These are phyloP conservation scores for Jordanella pulchra DNA, from an alignment of 2,797 vertebrate genomes.

Conservation along the genomic window DNA sequence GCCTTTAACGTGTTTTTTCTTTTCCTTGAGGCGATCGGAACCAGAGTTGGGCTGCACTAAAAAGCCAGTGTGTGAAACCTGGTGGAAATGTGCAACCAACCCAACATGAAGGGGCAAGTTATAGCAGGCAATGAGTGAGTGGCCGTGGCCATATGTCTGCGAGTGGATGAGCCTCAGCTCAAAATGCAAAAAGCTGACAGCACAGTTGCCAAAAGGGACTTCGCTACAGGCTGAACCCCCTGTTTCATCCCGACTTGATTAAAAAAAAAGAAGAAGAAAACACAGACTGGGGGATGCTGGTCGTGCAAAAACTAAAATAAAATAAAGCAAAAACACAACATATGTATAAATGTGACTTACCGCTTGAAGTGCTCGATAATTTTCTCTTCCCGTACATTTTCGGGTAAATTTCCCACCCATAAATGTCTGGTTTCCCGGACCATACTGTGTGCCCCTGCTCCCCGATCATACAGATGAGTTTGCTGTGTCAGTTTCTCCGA, in stretches of 20 bases:
- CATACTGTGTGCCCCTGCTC: slow-evolving; percentile 89
- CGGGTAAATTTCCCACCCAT: slow-evolving; percentile 99
- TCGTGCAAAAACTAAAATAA: slow-evolving; percentile 46
- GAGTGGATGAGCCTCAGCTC: slow-evolving; percentile 22
- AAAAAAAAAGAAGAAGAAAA: slow-evolving; percentile 60
- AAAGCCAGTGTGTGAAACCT: slow-evolving; percentile 12
- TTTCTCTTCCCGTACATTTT: slow-evolving; percentile 98
- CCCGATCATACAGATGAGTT: slow-evolving; percentile 83
- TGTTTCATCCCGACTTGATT: slow-evolving; percentile 67
- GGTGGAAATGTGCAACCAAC: slow-evolving; percentile 20
- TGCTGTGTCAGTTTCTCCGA: slow-evolving; percentile 68
- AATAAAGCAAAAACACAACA: slow-evolving; percentile 14
- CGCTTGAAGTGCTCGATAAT: slow-evolving; percentile 99
- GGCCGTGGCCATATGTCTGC: slow-evolving; percentile 45
- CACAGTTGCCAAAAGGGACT: slow-evolving; percentile 64
- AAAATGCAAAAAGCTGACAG: slow-evolving; percentile 65
- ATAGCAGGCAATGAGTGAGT: slow-evolving; percentile 25
- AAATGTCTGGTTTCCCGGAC: slow-evolving; percentile 99
- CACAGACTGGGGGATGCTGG: slow-evolving; percentile 57
- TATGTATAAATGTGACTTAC: slow-evolving; percentile 82
- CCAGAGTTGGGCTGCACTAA: slow-evolving; percentile 12
- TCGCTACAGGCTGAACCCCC: slow-evolving; percentile 64
- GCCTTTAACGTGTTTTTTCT: not conserved
- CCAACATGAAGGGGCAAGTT: slow-evolving; percentile 29
- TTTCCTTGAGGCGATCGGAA: slow-evolving; percentile 16